Base-by-base conservation (phyloP, 1,140 invertebrate species). In the Ruditapes philippinarum region DNA sequence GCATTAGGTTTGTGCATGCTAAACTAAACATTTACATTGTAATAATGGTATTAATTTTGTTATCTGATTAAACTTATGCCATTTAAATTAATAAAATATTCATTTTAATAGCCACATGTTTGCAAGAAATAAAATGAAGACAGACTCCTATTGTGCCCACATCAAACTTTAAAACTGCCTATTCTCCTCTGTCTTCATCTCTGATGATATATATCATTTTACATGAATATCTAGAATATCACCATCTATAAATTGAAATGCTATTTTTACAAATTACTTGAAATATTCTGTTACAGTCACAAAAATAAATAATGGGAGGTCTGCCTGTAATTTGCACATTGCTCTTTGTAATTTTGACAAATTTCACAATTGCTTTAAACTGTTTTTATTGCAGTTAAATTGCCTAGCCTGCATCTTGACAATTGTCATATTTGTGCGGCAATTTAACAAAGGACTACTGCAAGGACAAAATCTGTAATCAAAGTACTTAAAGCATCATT, bases 301-400 rank as follows among this genome's bases (percentile, higher is more conserved):
- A 40, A 0, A 22, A 33, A 19, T 38, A 70, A 38, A 38, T 38
- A 38, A 25, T 70, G 65, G 36, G 65, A 38, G 65, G 65, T 70
- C 65, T 17, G 14, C 33, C 65, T 12, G 38, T 70, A 11, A 65
- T 31, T 70, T 19, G 12, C 5, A 12, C 25, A 22, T 7, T 38
- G n/a, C 28, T 17, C 65, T 38, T 70, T 70, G 65, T 70, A 70
- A 70, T 70, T 70, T 70, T 70, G 33, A 70, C 65, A 40, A 70
- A 38, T 70, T 70, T 70, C 65, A 70, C 65, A 12, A 70, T 28
- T 70, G 33, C 11, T 40, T 22, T 38, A 28, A 70, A 70, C 19
- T 5, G 19, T 40, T 70, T 70, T 70, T 70, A 70, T 25, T 70
- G 65, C 65, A 70, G 36, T 40, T 70, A 70, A 36, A 36, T 62